Evolutionary conservation across 2,797 vertebrate genomes (phyloP).

Genomic region (Acestrorhynchus altus): DNA sequence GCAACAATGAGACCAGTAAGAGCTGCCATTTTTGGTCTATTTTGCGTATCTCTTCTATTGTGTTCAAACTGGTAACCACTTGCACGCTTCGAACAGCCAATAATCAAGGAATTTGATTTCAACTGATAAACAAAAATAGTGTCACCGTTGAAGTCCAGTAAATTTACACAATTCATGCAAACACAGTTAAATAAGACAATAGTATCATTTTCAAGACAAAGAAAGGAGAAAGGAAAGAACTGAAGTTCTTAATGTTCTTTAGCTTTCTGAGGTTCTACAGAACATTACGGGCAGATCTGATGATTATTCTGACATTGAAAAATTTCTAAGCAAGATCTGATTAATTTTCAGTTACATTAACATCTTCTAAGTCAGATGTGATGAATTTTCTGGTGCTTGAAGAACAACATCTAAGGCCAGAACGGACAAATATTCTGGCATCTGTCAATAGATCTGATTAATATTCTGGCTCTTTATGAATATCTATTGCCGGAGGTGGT

Average conservation of each 20-base stretch:
- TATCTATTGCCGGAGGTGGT: no score
- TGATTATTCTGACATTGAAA: no score
- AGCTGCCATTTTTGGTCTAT: neutral
- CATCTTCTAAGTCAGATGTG: neutral
- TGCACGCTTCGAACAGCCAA: neutral
- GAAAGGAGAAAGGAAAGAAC: neutral
- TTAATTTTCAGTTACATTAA: no score
- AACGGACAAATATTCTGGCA: neutral
- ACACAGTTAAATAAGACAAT: neutral
- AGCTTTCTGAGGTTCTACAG: neutral
- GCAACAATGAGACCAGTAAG: constrained; percentile 1
- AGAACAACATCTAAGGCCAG: constrained; percentile 7
- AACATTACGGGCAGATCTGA: neutral
- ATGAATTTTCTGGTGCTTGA: constrained; percentile 8
- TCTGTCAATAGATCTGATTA: no score
- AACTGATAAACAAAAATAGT: neutral
- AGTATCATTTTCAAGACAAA: neutral
- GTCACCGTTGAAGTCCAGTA: neutral
- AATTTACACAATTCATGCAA: neutral
- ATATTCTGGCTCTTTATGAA: no score
- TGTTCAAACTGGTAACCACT: neutral
- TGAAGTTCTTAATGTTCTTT: neutral
- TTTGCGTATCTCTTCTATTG: neutral
- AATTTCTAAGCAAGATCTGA: no score
- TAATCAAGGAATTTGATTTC: neutral